Evolutionary conservation across 2,888 invertebrate genomes (phyloP).

Genomic region (Lepidocyrtinus sp.): DNA sequence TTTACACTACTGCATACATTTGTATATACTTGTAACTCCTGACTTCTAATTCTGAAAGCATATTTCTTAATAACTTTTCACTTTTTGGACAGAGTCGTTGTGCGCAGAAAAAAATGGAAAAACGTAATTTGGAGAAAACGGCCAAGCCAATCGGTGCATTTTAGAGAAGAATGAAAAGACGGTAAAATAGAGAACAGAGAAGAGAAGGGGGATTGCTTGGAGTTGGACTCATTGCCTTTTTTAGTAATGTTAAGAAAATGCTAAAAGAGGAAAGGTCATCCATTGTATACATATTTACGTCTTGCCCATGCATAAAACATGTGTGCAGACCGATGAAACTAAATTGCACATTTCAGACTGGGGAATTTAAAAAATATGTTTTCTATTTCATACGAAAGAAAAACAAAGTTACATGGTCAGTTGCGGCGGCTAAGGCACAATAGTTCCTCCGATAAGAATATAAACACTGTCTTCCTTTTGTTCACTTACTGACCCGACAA

Average conservation of each 20-base stretch:
- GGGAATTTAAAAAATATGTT: too few relatives aligned
- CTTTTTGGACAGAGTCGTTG: neutral
- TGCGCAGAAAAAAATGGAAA: slow-evolving; percentile 5
- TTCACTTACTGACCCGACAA: too few relatives aligned
- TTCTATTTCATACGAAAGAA: too few relatives aligned
- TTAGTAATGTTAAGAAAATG: slow-evolving; percentile 56
- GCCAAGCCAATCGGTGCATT: neutral
- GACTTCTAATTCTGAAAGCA: neutral
- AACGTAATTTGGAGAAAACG: slow-evolving; percentile 44
- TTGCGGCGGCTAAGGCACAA: too few relatives aligned
- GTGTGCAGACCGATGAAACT: too few relatives aligned
- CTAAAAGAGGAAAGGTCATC: slow-evolving; percentile 62
- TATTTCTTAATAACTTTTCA: neutral
- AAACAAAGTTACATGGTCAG: too few relatives aligned
- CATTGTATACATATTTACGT: slow-evolving; percentile 27
- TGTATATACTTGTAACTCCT: neutral
- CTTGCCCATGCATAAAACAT: slow-evolving; percentile 48
- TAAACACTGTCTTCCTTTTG: too few relatives aligned
- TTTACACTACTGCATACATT: neutral
- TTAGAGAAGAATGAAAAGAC: neutral
- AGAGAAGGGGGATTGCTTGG: slow-evolving; percentile 57
- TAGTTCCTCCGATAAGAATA: too few relatives aligned
- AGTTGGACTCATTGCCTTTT: slow-evolving; percentile 56
- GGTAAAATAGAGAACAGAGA: slow-evolving; percentile 22
- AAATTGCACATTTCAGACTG: too few relatives aligned